phyloP scores from a whole-genome alignment of 2,888 invertebrate genomes.

The Euspilapteryx auroguttella region DNA sequence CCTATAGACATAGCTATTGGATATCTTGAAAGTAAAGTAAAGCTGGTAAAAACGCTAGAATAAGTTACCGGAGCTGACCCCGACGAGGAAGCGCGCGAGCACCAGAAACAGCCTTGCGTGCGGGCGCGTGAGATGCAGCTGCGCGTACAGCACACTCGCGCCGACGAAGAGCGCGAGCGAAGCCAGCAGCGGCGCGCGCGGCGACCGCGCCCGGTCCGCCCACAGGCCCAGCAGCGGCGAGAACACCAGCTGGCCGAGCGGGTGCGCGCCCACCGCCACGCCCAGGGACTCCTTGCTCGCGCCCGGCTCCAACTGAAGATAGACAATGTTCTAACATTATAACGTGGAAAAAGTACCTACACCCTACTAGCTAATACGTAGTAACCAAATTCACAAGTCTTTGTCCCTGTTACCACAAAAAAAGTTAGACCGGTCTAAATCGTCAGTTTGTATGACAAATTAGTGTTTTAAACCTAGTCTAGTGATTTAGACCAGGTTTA shows the following conservation, averaged over 20 bases:
- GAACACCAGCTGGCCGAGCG: conserved; percentile 83
- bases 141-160: conserved; percentile 75
- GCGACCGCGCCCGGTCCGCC: conserved; percentile 75
- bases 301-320: conserved; percentile 73
- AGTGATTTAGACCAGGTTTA: no score
- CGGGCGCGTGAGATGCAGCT: conserved; percentile 69
- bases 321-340: no score
- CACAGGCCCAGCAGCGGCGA: conserved; percentile 84
- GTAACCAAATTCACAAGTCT: no score
- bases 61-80: conserved; percentile 75
- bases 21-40: no score
- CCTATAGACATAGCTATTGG: no score
- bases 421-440: no score
- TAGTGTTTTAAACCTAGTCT: no score
- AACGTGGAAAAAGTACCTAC: no score
- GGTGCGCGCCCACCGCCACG: conserved; percentile 82
- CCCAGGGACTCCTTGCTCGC: conserved; percentile 85
- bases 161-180: conserved; percentile 72
- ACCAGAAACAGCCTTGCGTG: conserved; percentile 76
- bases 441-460: no score
- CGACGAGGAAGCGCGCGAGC: conserved; percentile 75
- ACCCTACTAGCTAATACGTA: no score
- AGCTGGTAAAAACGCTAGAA: no score
- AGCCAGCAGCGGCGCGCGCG: conserved; percentile 70
- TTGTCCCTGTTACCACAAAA: no score